Conservation (phyloP, 2,797 vertebrate species). For the Alca torda region DNA sequence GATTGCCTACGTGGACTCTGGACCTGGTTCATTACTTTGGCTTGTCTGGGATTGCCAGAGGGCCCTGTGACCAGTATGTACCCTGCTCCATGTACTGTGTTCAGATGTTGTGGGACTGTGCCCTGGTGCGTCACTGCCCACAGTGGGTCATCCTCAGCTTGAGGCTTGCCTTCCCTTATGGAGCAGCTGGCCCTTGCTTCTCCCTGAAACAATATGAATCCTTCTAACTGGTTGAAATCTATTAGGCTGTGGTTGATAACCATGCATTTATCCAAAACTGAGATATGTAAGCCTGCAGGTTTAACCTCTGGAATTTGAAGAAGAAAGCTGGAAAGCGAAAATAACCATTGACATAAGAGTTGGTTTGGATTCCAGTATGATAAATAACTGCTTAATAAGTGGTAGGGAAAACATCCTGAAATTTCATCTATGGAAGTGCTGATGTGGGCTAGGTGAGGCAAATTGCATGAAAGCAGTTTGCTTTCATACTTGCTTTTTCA, state of each 20-base stretch:
- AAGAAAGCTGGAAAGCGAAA: not conserved
- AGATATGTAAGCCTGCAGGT: not conserved
- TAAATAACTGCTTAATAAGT: not conserved
- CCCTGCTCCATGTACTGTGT: not conserved
- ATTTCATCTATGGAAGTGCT: not conserved
- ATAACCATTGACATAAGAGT: not conserved
- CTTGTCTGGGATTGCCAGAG: not conserved
- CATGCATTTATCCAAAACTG: not conserved
- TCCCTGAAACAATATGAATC: not conserved
- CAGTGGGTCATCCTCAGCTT: not conserved
- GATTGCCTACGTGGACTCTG: not conserved
- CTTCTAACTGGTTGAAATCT: not conserved
- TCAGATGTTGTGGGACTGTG: not conserved
- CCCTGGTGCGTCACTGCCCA: not conserved
- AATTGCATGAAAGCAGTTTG: not conserved
- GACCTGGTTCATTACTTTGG: not conserved
- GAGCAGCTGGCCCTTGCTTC: not conserved
- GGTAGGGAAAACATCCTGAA: not conserved
- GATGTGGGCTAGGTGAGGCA: not conserved
- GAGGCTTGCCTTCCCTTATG: not conserved
- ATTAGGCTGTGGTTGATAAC: not conserved
- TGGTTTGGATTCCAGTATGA: not conserved
- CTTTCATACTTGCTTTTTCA: not conserved
- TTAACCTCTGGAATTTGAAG: not conserved
- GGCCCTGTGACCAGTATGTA: not conserved